phyloP scores from a whole-genome alignment of 2,888 invertebrate genomes.

The Stenchaetothrips biformis region DNA sequence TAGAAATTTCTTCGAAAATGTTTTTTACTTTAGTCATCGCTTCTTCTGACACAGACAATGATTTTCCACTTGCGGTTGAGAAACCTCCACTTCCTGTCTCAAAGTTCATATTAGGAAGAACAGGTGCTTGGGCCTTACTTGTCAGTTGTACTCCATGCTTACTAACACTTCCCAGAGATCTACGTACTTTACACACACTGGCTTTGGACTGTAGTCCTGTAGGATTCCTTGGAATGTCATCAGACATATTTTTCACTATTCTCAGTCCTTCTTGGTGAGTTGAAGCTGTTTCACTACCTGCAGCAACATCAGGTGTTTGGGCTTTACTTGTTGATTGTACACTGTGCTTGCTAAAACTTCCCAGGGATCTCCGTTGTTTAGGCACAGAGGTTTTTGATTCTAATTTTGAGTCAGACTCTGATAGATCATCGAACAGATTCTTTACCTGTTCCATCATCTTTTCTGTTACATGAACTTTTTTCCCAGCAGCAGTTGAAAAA shows the following conservation, averaged over 20 bases:
- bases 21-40: neutral
- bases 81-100: neutral
- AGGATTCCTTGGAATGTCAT: neutral
- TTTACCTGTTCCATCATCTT: too few relatives aligned
- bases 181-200: neutral
- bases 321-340: too few relatives aligned
- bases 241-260: neutral
- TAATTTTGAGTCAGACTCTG: too few relatives aligned
- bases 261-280: neutral
- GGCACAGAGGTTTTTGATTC: too few relatives aligned
- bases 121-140: neutral
- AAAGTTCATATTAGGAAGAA: neutral
- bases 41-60: neutral
- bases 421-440: too few relatives aligned
- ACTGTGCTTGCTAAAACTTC: too few relatives aligned
- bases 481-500: too few relatives aligned
- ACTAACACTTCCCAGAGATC: too few relatives aligned
- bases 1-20: neutral
- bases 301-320: too few relatives aligned
- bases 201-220: neutral
- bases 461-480: too few relatives aligned
- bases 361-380: too few relatives aligned
- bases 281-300: too few relatives aligned
- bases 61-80: neutral
- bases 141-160: neutral